Base-by-base conservation (phyloP, 2,888 invertebrate genomes). In the Oxycera nigricornis region DNA sequence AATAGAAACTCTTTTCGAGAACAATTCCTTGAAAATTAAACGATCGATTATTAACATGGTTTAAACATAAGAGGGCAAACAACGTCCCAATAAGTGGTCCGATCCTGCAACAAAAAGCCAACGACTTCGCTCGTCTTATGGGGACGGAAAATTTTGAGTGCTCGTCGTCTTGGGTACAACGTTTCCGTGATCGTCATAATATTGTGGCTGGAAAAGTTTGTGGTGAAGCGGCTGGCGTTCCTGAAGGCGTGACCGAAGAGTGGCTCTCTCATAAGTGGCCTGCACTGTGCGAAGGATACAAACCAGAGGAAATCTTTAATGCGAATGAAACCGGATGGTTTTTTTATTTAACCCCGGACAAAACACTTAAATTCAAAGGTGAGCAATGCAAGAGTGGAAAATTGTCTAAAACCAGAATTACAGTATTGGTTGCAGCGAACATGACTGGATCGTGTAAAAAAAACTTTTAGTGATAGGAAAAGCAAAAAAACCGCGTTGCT, bases 301-400 rank as follows among this genome's bases (percentile, higher is more conserved):
- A 31, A 0, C 75, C 76, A 76, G 76, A 78, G 1, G 78, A 79
- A 50, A 80, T 80, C n/a, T 81, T 76, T 76, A 80, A 80, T 76
- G 80, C 79, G 4, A 80, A 81, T 74, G 80, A 81, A 79, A 79
- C 79, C 4, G 79, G 79, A 72, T 26, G 79, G 17, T 81, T 80
- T 78, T 80, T 76, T 46, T 79, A 80, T 62, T 72, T 80, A 46
- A 79, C 78, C 65, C 65, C 39, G 14, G 80, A 81, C 67, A 80
- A 76, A 72, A 80, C 78, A 41, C 59, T 80, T 50, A 80, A 78
- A 77, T 80, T 80, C 61, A 79, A 79, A 78, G 78, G 79, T 2
- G 78, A 77, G 72, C 28, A 81, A 74, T 83, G 82, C 73, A 76
- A 75, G 20, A 81, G 81, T 22, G 82, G 82, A 57, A 83, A 83